Percentiles rank a stretch among this genome's conserved stretches.
These are phyloP conservation scores for Acanthisitta chloris DNA, from an alignment of 2,113 vertebrate species.

Conservation along the genomic window DNA sequence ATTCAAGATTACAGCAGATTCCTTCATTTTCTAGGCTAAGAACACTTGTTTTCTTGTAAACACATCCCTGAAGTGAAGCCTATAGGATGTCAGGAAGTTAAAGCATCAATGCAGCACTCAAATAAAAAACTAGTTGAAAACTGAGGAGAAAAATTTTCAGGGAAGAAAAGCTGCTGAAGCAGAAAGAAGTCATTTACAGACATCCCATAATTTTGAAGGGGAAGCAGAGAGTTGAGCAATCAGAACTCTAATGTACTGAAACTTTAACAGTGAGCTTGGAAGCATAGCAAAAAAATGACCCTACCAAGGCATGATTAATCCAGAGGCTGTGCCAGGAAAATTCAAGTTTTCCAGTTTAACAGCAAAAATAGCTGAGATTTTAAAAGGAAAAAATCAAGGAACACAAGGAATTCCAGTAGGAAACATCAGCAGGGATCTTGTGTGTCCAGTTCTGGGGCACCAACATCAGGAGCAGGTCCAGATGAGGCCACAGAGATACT, in stretches of 20 bases:
- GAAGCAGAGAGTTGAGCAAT: conserved; percentile 37
- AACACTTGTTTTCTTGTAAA: not conserved
- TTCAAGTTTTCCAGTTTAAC: not conserved
- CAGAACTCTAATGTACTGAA: conserved; percentile 47
- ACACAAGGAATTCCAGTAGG: not conserved
- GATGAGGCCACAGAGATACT: not conserved
- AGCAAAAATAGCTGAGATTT: not conserved
- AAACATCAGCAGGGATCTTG: not conserved
- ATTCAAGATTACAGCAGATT: not conserved
- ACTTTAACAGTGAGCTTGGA: conserved; percentile 44
- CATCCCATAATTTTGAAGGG: conserved; percentile 38
- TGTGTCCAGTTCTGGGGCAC: not conserved
- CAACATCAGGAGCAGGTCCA: not conserved
- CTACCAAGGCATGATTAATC: not conserved
- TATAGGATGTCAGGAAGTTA: not conserved
- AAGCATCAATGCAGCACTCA: not conserved
- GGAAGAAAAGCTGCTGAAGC: not conserved
- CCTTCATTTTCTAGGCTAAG: not conserved
- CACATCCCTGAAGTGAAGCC: not conserved
- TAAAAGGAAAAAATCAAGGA: fast-evolving
- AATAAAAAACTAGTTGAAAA: not conserved
- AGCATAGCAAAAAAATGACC: conserved; percentile 28
- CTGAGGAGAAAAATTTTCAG: not conserved
- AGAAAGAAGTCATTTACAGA: conserved; percentile 40
- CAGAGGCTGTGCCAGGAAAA: not conserved